phyloP scores from a whole-genome alignment of 1,140 invertebrate species.

The Drosophila murphyi region DNA sequence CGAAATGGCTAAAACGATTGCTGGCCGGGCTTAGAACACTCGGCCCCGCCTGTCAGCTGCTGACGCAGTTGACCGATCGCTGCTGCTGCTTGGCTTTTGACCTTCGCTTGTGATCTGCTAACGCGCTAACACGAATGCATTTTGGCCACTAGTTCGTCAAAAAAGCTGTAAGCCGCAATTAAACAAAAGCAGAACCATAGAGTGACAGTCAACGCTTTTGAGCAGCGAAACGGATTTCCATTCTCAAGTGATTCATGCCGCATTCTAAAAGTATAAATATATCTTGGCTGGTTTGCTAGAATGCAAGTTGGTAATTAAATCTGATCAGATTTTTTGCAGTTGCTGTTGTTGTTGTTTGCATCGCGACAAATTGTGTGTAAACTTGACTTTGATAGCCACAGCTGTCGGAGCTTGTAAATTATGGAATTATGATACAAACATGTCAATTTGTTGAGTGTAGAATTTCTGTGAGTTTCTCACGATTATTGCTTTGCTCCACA shows the following conservation, averaged over 20 bases:
- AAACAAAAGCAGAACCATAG: too few species aligned
- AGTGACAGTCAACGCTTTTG: too few species aligned
- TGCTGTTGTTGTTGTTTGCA: conserved; percentile 3
- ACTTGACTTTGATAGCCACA: conserved; percentile 21
- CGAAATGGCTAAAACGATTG: conserved; percentile 1
- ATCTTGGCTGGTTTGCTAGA: conserved; percentile 3
- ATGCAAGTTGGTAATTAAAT: conserved; percentile 72
- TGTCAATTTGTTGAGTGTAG: conserved; percentile 45
- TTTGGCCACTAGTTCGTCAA: conserved; percentile 45
- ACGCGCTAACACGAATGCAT: conserved; percentile 64
- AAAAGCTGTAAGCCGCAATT: conserved; percentile 2
- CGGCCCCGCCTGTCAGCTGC: conserved; percentile 47
- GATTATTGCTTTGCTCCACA: conserved; percentile 33
- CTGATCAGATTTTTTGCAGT: conserved; percentile 26
- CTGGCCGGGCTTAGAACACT: not conserved
- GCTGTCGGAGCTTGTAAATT: conserved; percentile 36
- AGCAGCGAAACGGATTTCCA: conserved; percentile 6
- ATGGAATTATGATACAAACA: conserved; percentile 63
- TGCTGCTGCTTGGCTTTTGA: conserved; percentile 37
- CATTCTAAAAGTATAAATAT: conserved; percentile 7
- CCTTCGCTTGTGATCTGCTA: conserved; percentile 62
- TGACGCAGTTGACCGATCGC: conserved; percentile 52
- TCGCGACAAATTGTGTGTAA: conserved; percentile 64
- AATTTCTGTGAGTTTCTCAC: conserved; percentile 50
- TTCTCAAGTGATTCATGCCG: conserved; percentile 61